Conservation (phyloP, 35 echinoderm and acorn worm species). For the Patiria miniata region DNA sequence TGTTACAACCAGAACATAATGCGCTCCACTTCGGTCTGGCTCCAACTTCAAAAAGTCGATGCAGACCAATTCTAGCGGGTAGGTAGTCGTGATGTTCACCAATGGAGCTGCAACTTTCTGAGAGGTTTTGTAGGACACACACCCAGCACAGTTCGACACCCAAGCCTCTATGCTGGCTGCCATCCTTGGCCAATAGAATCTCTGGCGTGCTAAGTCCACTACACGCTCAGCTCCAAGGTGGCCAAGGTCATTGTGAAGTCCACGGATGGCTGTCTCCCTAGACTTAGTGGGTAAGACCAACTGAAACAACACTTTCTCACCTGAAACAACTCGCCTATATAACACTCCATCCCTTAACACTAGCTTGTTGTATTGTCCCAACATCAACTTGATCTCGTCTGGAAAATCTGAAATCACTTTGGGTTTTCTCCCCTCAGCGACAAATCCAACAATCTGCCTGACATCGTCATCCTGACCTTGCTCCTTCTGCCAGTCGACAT, state of each 20-base stretch:
- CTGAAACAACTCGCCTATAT: neutral
- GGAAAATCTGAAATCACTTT: neutral
- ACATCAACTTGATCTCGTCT: conserved; percentile 27
- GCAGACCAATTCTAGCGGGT: conserved; percentile 64
- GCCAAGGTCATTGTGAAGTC: conserved; percentile 45
- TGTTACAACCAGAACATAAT: conserved; percentile 54
- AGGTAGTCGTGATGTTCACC: conserved; percentile 50
- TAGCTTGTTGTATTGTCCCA: conserved; percentile 48
- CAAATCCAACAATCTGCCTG: neutral
- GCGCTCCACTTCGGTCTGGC: conserved; percentile 32
- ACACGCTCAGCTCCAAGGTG: conserved; percentile 50
- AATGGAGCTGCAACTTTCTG: conserved; percentile 41
- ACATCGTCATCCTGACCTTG: conserved; percentile 15
- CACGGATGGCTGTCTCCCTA: neutral
- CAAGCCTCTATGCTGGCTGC: conserved; percentile 19
- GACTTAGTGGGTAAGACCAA: conserved; percentile 15
- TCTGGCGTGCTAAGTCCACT: neutral
- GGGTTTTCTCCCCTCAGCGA: conserved; percentile 27
- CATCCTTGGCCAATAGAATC: conserved; percentile 73
- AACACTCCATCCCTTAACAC: conserved; percentile 4
- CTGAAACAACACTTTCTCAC: conserved; percentile 9
- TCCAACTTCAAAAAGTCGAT: conserved; percentile 68
- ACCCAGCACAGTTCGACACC: conserved; percentile 48
- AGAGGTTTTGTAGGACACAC: conserved; percentile 44
- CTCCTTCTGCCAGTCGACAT: neutral